Evolutionary conservation across 2,888 invertebrate species (phyloP).

Genomic region (Encarsia formosa): DNA sequence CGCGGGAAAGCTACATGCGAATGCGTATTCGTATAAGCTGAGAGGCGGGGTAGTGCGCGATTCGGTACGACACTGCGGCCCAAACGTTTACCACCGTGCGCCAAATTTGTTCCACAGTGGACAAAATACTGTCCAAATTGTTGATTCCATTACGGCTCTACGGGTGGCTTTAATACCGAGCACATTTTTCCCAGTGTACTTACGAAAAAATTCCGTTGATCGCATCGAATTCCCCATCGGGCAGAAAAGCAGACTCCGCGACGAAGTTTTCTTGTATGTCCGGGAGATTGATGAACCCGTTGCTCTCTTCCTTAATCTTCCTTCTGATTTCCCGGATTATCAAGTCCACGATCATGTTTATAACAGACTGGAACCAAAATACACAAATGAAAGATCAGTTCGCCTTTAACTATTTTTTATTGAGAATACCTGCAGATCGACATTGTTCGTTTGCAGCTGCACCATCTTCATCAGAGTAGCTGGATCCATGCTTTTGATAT

Average conservation of each 20-base stretch:
- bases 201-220: conserved; percentile 12
- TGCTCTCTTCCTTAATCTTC: conserved; percentile 10
- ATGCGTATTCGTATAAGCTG: no score
- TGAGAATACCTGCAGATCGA: conserved; percentile 1
- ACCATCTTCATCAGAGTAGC: not conserved
- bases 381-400: not conserved
- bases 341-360: conserved; percentile 20
- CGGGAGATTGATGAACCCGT: conserved; percentile 16
- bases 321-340: conserved; percentile 8
- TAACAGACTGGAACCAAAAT: conserved; percentile 2
- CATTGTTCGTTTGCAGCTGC: not conserved
- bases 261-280: conserved; percentile 10
- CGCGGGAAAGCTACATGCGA: no score
- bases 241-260: not conserved
- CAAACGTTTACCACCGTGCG: no score
- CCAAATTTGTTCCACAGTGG: no score
- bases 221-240: conserved; percentile 7
- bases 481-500: not conserved
- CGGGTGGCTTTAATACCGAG: no score
- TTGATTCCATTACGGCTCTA: no score
- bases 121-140: no score
- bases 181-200: no score
- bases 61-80: no score
- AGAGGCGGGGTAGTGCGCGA: no score
- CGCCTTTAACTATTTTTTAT: not conserved